Evolutionary conservation across 1,140 invertebrate genomes (phyloP), one percentile per base, ranked within the genome.

Genomic region (Brachionus rotundiformis): DNA sequence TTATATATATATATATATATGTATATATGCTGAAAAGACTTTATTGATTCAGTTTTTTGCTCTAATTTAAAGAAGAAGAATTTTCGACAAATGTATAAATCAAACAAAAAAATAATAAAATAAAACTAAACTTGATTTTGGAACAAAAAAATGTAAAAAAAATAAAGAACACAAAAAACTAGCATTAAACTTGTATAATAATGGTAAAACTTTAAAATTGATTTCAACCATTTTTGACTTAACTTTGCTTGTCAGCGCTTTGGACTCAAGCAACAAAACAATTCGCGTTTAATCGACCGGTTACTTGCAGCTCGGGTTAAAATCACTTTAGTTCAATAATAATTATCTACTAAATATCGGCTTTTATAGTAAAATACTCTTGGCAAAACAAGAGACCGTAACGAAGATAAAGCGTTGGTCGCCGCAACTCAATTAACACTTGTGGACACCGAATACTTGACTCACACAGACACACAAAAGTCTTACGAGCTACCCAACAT

Each of bases 41-140:
- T 33, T 63, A 63, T 36, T 33, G 16, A 36, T 33, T 68, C 33
- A 33, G 33, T 68, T 68, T 68, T 68, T 68, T 68, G 63, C 33
- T 33, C 16, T 68, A 68, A 68, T 33, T 19, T 33, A 39, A n/a
- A n/a, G n/a, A n/a, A 68, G 29, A 36, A 33, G 16, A 68, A 68
- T n/a, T 63, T 63, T 33, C 61, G 61, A 63, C 61, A 33, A 68
- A 33, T 31, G 61, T 29, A 29, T 68, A 33, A 33, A 33, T 68
- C 27, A 68, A 33, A 68, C 16, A 68, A 68, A 68, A 23, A 68
- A 68, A 68, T 68, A 68, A 63, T 63, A 63, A 63, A 63, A 63
- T 54, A 63, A 29, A 63, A 63, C 29, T 29, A 63, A 68, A 68
- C 27, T 36, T 68, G 29, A 33, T 33, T 36, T 68, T 68, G 63